Percentiles rank a stretch among this genome's conserved stretches.
phyloP scores from a whole-genome alignment of 2,113 vertebrate species.

The Hypanus sabinus region DNA sequence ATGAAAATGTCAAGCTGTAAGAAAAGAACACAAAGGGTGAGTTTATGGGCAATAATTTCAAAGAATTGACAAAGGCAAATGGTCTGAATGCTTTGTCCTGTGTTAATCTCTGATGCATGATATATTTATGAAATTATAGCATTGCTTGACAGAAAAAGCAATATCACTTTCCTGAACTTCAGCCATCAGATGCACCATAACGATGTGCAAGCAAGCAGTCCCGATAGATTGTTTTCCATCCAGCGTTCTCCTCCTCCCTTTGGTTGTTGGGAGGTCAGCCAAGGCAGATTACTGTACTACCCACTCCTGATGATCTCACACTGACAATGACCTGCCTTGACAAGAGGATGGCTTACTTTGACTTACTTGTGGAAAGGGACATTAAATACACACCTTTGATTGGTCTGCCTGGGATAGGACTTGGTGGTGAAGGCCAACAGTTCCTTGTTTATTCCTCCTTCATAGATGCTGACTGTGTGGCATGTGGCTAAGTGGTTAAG shows the following conservation, averaged over 20 bases:
- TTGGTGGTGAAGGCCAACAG: no score
- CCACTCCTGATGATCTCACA: neutral
- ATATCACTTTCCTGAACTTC: neutral
- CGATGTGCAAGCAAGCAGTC: neutral
- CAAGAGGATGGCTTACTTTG: neutral
- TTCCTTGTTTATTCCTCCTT: no score
- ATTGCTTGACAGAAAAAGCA: neutral
- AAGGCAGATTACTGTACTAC: no score
- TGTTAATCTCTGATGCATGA: neutral
- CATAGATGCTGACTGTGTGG: no score
- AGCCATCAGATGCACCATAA: neutral
- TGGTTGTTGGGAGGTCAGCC: neutral
- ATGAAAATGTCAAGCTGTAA: no score
- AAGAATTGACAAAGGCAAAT: no score
- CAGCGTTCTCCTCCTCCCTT: neutral
- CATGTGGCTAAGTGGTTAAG: no score
- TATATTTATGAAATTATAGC: neutral
- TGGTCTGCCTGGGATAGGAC: neutral
- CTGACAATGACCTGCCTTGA: neutral
- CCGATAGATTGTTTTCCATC: neutral
- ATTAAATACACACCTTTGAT: neutral
- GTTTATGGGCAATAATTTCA: no score
- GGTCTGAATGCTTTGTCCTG: no score
- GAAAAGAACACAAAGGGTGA: no score
- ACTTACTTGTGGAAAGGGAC: no score